phyloP scores from a whole-genome alignment of 2,888 invertebrate species.

The Dynastes maya region DNA sequence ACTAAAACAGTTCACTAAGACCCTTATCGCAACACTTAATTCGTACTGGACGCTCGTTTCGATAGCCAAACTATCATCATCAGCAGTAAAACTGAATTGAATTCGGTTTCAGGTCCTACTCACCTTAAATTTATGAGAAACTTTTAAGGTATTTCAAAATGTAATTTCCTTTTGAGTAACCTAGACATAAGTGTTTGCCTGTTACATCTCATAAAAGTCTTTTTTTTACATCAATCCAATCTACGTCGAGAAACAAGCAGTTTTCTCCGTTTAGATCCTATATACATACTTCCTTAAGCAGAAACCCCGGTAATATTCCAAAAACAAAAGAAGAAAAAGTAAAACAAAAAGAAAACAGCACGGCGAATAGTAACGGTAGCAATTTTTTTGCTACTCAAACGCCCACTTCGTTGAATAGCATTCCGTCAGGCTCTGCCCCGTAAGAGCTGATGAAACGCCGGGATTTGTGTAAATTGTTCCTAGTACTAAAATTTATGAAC shows the following conservation, averaged over 20 bases:
- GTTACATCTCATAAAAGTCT: too few species aligned
- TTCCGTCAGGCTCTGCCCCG: neutral
- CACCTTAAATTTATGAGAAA: too few species aligned
- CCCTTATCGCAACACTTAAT: too few species aligned
- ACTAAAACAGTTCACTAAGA: too few species aligned
- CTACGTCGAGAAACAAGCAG: neutral
- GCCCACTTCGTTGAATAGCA: constrained; percentile 19
- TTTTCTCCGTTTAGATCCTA: neutral
- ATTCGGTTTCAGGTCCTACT: too few species aligned
- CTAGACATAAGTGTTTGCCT: too few species aligned
- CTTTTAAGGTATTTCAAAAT: too few species aligned
- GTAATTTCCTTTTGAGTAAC: too few species aligned
- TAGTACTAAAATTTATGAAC: constrained; percentile 41
- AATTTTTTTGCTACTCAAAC: constrained; percentile 1
- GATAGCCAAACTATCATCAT: too few species aligned
- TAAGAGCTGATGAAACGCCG: constrained; percentile 29
- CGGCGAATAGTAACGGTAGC: neutral
- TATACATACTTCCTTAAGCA: neutral
- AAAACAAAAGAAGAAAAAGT: neutral
- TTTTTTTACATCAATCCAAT: too few species aligned
- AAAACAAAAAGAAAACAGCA: neutral
- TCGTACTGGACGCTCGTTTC: too few species aligned
- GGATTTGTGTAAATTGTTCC: constrained; percentile 32
- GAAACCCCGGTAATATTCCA: constrained; percentile 8
- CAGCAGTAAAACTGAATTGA: too few species aligned